Base-by-base conservation (phyloP, 1,140 invertebrate species). In the Anadara kagoshimensis region DNA sequence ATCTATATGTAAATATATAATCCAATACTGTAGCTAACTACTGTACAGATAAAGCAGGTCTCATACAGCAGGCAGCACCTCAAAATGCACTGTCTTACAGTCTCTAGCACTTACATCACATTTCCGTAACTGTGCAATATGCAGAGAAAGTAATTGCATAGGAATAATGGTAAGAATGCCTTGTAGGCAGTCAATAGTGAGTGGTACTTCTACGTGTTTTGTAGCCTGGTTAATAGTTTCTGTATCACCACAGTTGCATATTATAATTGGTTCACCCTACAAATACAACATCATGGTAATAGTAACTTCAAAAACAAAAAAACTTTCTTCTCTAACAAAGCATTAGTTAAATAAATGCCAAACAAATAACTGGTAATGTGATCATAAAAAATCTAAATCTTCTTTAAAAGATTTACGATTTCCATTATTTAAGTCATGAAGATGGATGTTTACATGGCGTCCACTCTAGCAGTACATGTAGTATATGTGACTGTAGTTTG, bases 81-180 rank as follows among this genome's bases (percentile, higher is more conserved):
- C 62, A 58, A 53, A 43, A n/a, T 18, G 11, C 56, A 67, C 56
- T 61, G 22, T 22, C 57, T 18, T 26, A 62, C 44, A 62, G 41
- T 16, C 7, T 26, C 18, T 47, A 20, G 44, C 41, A 54, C 86
- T 87, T 85, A 88, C 87, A 79, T 88, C 83, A 64, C 78, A 86
- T 83, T 81, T 81, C 20, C 79, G 66, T 18, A 85, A 70, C 11
- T 82, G 79, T 22, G 98, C 98, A 85, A 99, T 97, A 85, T 99
- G 98, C 90, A 98, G 99, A 36, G 97, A 97, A 3, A 99, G 92
- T 24, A 99, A 91, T 90, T 99, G 98, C 93, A 99, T 94, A 26
- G 85, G 85, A 51, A 88, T 85, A 24, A 88, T 85, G 5, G 81
- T 81, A 20, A 88, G 75, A 29, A 88, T 72, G 20, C 96, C 93